Evolutionary conservation across 2,113 vertebrate genomes (phyloP), one percentile per base, ranked within the genome.

Genomic region (Dermatemys mawii): DNA sequence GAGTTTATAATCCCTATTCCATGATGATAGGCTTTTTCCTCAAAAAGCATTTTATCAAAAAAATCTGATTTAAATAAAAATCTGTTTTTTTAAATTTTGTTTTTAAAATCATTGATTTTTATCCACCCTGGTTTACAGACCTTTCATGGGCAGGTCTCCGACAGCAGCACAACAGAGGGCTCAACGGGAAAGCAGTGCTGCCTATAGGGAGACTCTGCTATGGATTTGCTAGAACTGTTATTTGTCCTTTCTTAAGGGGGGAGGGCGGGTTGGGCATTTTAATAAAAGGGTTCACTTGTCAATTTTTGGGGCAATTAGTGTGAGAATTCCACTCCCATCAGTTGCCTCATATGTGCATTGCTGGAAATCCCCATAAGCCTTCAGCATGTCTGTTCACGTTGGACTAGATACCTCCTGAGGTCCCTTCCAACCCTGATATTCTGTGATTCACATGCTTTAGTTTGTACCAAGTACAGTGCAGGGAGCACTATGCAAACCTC

Each of bases 111-210:
- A 50, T 50, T 50, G 19, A 53, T 53, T 53, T 53, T 53, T 53
- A 53, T 53, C 51, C 51, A 53, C 51, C 21, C 21, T 53, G 51
- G 51, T 53, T 53, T 53, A 53, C 51, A 22, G 51, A 19, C 19
- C n/a, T 38, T 73, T 41, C 67, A 73, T 41, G 67, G 38, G 70
- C 22, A 67, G 38, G 38, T 17, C 73, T 78, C 32, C 55, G 41
- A 14, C 48, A 44, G 50, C 44, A 32, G 1, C 29, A n/a, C 75
- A 82, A n/a, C 24, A 2, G 0, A 0, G 50, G 73, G 27, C 73
- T 95, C 51, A 46, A 60, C 32, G 44, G 89, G 92, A 70, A 90
- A 24, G 70, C 78, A 29, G 80, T 76, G 35, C n/a, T 81, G 13
- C 4, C 0, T 1, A 1, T 9, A n/a, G 2, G 8, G 17, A 6